Percentiles rank a stretch among this genome's conserved stretches.
Evolutionary conservation across 2,888 invertebrate species (phyloP).

Genomic region (Sialis fuliginosa): DNA sequence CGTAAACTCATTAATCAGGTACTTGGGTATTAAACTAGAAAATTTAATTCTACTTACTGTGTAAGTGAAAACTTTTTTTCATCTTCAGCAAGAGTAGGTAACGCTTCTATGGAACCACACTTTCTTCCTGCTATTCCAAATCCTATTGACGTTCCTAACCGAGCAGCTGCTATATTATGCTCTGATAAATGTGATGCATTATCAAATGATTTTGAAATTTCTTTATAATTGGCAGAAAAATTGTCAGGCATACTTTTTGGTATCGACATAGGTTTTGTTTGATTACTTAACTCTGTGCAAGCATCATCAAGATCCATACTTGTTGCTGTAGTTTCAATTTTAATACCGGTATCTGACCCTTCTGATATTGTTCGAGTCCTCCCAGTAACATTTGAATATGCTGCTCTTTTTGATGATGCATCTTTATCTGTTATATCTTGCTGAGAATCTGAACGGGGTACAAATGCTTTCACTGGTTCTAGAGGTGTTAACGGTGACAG

Average conservation of each 20-base stretch:
- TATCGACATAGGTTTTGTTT: no score
- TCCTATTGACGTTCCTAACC: background rate
- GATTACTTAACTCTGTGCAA: background rate
- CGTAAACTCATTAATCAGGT: no score
- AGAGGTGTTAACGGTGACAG: slow-evolving; percentile 1
- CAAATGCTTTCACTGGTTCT: background rate
- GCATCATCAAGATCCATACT: background rate
- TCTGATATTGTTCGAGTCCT: slow-evolving; percentile 1
- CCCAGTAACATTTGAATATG: background rate
- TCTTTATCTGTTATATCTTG: background rate
- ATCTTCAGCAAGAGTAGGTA: slow-evolving; percentile 4
- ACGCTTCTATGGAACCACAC: slow-evolving; percentile 2
- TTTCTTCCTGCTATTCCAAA: background rate
- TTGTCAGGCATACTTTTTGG: no score
- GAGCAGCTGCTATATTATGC: background rate
- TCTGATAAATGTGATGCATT: background rate
- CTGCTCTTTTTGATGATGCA: background rate
- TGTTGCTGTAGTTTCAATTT: background rate
- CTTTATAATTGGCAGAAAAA: no score
- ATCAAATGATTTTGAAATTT: background rate
- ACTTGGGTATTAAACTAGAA: no score
- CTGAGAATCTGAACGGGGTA: background rate
- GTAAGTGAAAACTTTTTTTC: background rate
- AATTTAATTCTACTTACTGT: background rate
- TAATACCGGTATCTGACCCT: background rate